Base-by-base conservation (phyloP, 2,888 invertebrate species). In the Melanargia galathea region DNA sequence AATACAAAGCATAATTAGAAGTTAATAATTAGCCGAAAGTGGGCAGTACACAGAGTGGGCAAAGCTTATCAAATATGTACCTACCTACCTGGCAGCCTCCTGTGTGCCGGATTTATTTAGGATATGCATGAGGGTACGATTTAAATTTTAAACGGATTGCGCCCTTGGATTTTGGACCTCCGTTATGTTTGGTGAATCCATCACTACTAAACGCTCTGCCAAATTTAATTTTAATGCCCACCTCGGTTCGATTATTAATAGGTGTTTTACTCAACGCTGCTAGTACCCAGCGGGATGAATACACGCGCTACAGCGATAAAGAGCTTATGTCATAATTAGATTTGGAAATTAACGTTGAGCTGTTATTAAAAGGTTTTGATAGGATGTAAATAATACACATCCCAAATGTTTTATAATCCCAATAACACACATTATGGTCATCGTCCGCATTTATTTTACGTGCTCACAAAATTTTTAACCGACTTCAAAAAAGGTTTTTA, bases 121-220 rank as follows among this genome's bases (percentile, higher is more conserved):
- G 90, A 87, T 91, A 90, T 91, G 91, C 89, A 90, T 90, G 91
- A 90, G 89, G 90, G 88, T 90, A 83, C 84, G 82, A 86, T 90
- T 90, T 90, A 91, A 91, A 91, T 90, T 91, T 91, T 90, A 90
- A 91, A 90, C 87, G 90, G 89, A 90, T 90, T 89, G 88, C 82
- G 87, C 88, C 90, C 89, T 91, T 90, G 88, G 87, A 87, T 87
- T 87, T 83, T 76, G 77, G 81, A 79, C 81, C 82, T 79, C 81
- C 84, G 84, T 87, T 86, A 79, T 86, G 84, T 85, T 87, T 84
- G 79, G 84, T 80, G 84, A 84, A 90, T 87, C 88, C 88, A 90
- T 90, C 85, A 88, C 86, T 86, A 86, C 81, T 63, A 74, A 72
- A 72, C 35, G 51, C 26, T 52, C 63, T 62, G 62, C 65, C 65